phyloP scores from a whole-genome alignment of 2,113 vertebrate genomes.

The Arenaria interpres region DNA sequence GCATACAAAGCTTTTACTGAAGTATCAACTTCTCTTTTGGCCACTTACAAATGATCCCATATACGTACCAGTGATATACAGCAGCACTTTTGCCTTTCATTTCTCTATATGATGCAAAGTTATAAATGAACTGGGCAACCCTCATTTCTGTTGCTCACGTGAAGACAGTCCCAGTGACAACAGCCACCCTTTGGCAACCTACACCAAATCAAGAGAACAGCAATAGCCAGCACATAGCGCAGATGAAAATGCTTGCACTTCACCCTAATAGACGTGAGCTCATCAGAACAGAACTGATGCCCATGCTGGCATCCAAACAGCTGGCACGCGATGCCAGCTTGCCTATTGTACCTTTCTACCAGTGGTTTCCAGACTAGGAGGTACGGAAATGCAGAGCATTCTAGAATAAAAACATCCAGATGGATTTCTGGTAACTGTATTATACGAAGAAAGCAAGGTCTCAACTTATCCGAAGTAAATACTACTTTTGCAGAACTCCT shows the following conservation, averaged over 20 bases:
- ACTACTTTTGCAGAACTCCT: not conserved
- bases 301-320: not conserved
- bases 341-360: not conserved
- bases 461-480: not conserved
- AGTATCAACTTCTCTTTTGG: not conserved
- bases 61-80: not conserved
- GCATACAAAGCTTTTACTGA: not conserved
- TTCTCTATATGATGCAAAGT: not conserved
- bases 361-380: not conserved
- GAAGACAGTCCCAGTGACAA: not conserved
- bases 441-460: not conserved
- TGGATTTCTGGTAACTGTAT: not conserved
- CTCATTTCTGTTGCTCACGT: not conserved
- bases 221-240: not conserved
- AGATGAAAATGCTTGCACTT: not conserved
- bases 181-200: not conserved
- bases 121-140: not conserved
- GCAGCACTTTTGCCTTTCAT: not conserved
- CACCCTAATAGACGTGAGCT: not conserved
- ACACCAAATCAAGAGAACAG: not conserved
- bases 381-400: not conserved
- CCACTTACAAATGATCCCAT: not conserved
- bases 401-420: not conserved
- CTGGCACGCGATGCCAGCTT: not conserved
- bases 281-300: not conserved